A percentile compares a stretch with the other conserved stretches of the same genome.
These are phyloP conservation scores for Lycaena phlaeas DNA, from an alignment of 2,888 invertebrate genomes.

Conservation along the genomic window DNA sequence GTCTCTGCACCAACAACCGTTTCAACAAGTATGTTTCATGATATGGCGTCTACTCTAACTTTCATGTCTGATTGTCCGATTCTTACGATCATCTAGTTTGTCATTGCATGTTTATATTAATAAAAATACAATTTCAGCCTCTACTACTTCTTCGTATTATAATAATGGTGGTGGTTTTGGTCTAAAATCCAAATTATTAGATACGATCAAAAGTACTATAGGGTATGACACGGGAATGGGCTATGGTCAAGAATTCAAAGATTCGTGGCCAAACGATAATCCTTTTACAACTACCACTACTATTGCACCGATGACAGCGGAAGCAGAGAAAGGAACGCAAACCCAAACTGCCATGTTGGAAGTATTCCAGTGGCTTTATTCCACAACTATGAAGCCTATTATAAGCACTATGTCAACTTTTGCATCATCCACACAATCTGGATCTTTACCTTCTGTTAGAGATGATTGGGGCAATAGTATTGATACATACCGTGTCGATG, in stretches of 20 bases:
- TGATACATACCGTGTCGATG: slow-evolving; percentile 67
- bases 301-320: slow-evolving; percentile 53
- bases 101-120: slow-evolving; percentile 45
- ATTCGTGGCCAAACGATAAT: slow-evolving; percentile 65
- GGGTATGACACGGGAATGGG: slow-evolving; percentile 56
- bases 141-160: slow-evolving; percentile 58
- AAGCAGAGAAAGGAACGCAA: slow-evolving; percentile 59
- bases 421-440: slow-evolving; percentile 41
- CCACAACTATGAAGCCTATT: slow-evolving; percentile 62
- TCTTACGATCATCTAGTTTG: slow-evolving; percentile 1
- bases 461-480: slow-evolving; percentile 65
- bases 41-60: slow-evolving; percentile 1
- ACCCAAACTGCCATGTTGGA: slow-evolving; percentile 67
- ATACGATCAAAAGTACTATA: slow-evolving; percentile 64
- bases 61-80: neutral
- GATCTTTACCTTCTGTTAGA: slow-evolving; percentile 47
- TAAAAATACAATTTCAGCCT: slow-evolving; percentile 59
- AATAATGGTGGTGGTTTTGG: slow-evolving; percentile 57
- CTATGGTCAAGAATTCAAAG: slow-evolving; percentile 52
- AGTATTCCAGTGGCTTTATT: slow-evolving; percentile 66
- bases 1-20: slow-evolving; percentile 54
- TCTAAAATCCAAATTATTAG: slow-evolving; percentile 65
- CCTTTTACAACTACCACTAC: slow-evolving; percentile 64
- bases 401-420: slow-evolving; percentile 52
- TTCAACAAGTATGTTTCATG: slow-evolving; percentile 61